Percentiles rank a stretch among this genome's conserved stretches.
Conservation (phyloP, 2,113 vertebrate genomes). For the Mobula birostris region DNA sequence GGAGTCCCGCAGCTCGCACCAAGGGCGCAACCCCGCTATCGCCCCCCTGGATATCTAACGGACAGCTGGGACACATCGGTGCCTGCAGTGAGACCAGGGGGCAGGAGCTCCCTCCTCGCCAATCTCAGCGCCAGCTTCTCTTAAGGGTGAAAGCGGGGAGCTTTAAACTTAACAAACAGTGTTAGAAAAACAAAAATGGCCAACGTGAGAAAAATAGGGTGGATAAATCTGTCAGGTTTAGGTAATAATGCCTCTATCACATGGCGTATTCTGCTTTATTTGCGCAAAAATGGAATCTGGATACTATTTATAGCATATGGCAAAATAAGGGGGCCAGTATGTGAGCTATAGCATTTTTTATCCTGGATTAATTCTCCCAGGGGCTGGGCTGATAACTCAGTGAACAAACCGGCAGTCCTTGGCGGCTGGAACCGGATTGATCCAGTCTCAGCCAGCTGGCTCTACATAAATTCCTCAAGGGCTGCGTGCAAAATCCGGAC, state of each 20-base stretch:
- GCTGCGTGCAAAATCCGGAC: neutral
- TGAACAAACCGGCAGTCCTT: constrained; percentile 12
- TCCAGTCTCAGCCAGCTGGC: constrained; percentile 20
- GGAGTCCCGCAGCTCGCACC: neutral
- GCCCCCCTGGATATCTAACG: neutral
- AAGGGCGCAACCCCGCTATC: neutral
- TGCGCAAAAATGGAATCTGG: neutral
- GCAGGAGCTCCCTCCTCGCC: neutral
- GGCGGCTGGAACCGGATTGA: constrained; percentile 20
- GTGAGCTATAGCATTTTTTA: neutral
- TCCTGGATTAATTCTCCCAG: constrained; percentile 14
- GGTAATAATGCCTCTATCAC: constrained; percentile 4
- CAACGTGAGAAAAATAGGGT: neutral
- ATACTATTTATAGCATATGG: constrained; percentile 29
- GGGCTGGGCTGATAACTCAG: neutral
- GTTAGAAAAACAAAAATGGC: neutral
- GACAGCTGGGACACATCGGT: neutral
- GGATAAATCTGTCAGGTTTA: neutral
- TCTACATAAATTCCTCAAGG: constrained; percentile 1
- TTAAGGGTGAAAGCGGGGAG: neutral
- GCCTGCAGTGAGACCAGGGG: no score
- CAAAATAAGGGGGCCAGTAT: constrained; percentile 25
- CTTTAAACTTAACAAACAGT: neutral
- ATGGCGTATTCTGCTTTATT: constrained; percentile 17
- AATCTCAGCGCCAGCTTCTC: no score